phyloP scores from a whole-genome alignment of 1,140 invertebrate genomes.

The Micrasema minimum region DNA sequence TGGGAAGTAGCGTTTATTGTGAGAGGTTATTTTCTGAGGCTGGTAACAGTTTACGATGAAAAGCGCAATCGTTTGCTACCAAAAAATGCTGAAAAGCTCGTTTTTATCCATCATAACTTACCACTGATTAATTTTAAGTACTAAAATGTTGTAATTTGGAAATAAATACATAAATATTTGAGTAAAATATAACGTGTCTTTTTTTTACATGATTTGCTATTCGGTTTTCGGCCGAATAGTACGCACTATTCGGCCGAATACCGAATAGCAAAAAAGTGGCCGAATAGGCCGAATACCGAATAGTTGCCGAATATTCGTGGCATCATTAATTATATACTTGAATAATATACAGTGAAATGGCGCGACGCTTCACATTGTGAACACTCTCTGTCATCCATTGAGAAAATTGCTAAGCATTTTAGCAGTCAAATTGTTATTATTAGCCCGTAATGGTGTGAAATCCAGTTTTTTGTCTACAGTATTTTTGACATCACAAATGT shows the following conservation, averaged over 20 bases:
- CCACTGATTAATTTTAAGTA: too few species aligned
- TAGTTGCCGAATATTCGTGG: conserved; percentile 4
- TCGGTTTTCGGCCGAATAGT: conserved; percentile 3
- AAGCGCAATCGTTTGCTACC: conserved; percentile 2
- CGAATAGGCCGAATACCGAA: conserved; percentile 5
- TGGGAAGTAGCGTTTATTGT: conserved; percentile 45
- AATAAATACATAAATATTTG: too few species aligned
- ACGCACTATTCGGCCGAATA: conserved; percentile 5
- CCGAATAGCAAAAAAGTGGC: conserved; percentile 6
- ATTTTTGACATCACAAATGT: too few species aligned
- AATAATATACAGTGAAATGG: neutral
- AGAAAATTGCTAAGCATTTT: too few species aligned
- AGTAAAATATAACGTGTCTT: too few species aligned
- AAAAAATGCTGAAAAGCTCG: neutral
- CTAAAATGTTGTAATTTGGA: too few species aligned
- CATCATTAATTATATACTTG: neutral
- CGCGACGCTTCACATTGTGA: too few species aligned
- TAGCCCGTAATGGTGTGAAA: too few species aligned
- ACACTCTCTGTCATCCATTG: too few species aligned
- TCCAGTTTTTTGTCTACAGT: neutral
- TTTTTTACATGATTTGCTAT: too few species aligned
- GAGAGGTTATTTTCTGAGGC: conserved; percentile 45
- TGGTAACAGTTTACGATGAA: neutral
- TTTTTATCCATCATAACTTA: too few species aligned
- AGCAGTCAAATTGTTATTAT: too few species aligned